Conservation (phyloP, 2,888 invertebrate genomes). For the Caenorhabditis imperialis region DNA sequence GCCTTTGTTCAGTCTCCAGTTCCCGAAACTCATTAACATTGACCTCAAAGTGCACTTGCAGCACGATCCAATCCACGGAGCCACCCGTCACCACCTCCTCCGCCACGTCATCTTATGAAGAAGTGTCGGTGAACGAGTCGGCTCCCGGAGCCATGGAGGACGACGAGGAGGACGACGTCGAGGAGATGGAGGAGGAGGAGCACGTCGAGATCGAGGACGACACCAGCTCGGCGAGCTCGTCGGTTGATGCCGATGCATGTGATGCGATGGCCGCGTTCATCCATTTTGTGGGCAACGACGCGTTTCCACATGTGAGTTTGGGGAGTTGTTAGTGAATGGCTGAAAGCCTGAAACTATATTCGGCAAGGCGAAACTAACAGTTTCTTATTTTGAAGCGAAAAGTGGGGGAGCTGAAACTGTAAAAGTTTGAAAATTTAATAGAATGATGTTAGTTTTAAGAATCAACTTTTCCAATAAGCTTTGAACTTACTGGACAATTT, state of each 20-base stretch:
- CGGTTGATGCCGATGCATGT: constrained; percentile 27
- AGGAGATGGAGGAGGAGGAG: background rate
- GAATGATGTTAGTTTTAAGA: too few relatives aligned
- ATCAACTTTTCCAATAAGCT: too few relatives aligned
- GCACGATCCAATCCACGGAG: background rate
- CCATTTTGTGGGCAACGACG: constrained; percentile 54
- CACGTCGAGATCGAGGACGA: constrained; percentile 48
- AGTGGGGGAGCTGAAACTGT: too few relatives aligned
- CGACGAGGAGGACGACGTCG: constrained; percentile 8
- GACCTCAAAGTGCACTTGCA: background rate
- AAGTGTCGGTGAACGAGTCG: constrained; percentile 31
- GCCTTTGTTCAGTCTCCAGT: constrained; percentile 25
- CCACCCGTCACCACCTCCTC: background rate
- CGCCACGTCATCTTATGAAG: constrained; percentile 17
- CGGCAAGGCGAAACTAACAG: background rate
- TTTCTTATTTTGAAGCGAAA: too few relatives aligned
- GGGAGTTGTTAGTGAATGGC: too few relatives aligned
- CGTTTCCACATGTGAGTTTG: constrained; percentile 53
- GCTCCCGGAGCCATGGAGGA: constrained; percentile 14
- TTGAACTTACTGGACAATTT: too few relatives aligned
- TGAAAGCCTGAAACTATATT: too few relatives aligned
- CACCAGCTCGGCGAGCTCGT: constrained; percentile 49
- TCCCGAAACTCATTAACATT: constrained; percentile 1
- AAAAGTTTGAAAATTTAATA: too few relatives aligned
- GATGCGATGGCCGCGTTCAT: constrained; percentile 51